Conservation (phyloP, 2,797 vertebrate species). For the Thalassophryne amazonica region DNA sequence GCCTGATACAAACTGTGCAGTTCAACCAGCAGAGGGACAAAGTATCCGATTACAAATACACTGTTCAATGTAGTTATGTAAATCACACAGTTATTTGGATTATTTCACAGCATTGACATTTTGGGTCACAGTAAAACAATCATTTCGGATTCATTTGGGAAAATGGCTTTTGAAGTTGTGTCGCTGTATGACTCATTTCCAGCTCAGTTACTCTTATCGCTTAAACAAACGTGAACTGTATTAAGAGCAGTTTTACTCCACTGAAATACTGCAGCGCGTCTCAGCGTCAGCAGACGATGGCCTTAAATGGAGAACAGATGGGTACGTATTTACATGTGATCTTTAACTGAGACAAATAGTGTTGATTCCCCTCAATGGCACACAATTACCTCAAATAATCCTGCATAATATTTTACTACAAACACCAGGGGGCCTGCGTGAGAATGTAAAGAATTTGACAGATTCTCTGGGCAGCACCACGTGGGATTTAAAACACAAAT, state of each 20-base stretch:
- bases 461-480: background rate
- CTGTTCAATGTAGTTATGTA: background rate
- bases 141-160: background rate
- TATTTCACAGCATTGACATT: background rate
- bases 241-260: conserved; percentile 1
- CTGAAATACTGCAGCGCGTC: background rate
- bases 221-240: conserved; percentile 9
- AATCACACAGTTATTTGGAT: background rate
- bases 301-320: conserved; percentile 6
- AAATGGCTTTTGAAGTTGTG: conserved; percentile 8
- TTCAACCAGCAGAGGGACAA: background rate
- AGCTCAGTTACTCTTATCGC: conserved; percentile 6
- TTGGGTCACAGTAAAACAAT: background rate
- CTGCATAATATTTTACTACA: background rate
- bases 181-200: conserved; percentile 1
- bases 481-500: conserved; percentile 43
- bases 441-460: conserved; percentile 2
- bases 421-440: conserved; percentile 6
- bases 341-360: conserved; percentile 23
- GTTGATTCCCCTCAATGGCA: conserved; percentile 11
- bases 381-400: background rate
- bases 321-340: conserved; percentile 13
- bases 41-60: background rate
- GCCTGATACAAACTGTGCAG: background rate
- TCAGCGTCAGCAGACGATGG: background rate